Percentiles rank a stretch among this genome's conserved stretches.
phyloP scores from a whole-genome alignment of 2,888 invertebrate genomes.

The Lepetodrilus schrolli region DNA sequence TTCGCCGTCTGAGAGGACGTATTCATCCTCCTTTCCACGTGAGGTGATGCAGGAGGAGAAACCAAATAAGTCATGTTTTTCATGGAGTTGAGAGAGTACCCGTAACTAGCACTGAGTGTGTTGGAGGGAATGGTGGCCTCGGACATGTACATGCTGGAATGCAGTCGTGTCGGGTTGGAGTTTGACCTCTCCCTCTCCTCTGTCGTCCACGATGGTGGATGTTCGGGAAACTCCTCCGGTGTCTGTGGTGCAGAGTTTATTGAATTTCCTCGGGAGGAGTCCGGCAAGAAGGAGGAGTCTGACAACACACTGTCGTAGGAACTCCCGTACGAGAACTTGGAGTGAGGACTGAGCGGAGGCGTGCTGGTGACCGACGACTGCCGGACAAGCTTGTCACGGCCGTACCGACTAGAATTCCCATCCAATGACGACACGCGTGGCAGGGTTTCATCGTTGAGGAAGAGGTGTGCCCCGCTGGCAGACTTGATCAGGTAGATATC shows the following conservation, averaged over 20 bases:
- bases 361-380: constrained; percentile 54
- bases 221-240: constrained; percentile 33
- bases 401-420: constrained; percentile 2
- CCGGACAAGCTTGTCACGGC: constrained; percentile 32
- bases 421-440: constrained; percentile 19
- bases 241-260: constrained; percentile 39
- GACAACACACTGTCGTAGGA: constrained; percentile 62
- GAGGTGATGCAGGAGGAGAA: constrained; percentile 48
- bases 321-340: constrained; percentile 58
- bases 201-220: not conserved
- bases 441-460: constrained; percentile 52
- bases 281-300: constrained; percentile 50
- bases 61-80: constrained; percentile 49
- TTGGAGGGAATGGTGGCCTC: not conserved
- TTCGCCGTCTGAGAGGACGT: not conserved
- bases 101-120: not conserved
- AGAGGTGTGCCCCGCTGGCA: constrained; percentile 68
- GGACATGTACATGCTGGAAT: not conserved
- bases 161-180: not conserved
- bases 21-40: not conserved
- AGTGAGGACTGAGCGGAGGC: constrained; percentile 61
- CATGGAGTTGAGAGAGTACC: constrained; percentile 13
- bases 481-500: constrained; percentile 60
- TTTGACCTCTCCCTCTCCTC: constrained; percentile 21
- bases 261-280: constrained; percentile 34